A percentile compares a stretch with the other conserved stretches of the same genome.
phyloP scores from a whole-genome alignment of 2,888 invertebrate species.

The Stegana nigrithorax region DNA sequence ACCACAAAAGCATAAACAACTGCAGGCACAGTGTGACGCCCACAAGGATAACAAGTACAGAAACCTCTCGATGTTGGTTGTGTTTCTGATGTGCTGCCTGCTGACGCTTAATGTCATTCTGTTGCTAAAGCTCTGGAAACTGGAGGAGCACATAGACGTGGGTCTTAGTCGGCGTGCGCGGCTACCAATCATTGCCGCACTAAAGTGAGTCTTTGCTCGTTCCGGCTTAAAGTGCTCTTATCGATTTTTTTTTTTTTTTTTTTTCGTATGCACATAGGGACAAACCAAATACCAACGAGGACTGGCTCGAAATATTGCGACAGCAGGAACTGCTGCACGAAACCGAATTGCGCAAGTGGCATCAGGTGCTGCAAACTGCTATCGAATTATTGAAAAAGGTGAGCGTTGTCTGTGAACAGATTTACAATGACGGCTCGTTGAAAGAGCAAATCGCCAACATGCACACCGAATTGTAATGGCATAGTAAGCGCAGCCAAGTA shows the following conservation, averaged over 20 bases:
- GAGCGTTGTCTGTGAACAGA: conserved; percentile 68
- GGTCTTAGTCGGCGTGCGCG: conserved; percentile 61
- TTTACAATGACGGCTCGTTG: conserved; percentile 61
- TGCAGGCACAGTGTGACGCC: conserved; percentile 15
- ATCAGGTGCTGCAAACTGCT: conserved; percentile 78
- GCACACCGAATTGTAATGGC: conserved; percentile 51
- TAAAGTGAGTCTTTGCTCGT: conserved; percentile 53
- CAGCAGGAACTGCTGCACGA: conserved; percentile 85
- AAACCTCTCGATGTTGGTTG: conserved; percentile 69
- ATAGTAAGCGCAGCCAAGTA: too few species aligned
- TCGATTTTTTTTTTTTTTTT: conserved; percentile 26
- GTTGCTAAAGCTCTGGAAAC: conserved; percentile 84
- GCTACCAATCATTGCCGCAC: conserved; percentile 59
- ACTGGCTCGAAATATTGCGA: conserved; percentile 84
- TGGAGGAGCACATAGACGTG: conserved; percentile 72
- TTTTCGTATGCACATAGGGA: conserved; percentile 69
- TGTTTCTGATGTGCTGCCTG: conserved; percentile 73
- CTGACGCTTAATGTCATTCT: conserved; percentile 82
- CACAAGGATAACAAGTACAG: too few species aligned
- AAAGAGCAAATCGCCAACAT: conserved; percentile 61
- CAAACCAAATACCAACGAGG: conserved; percentile 80
- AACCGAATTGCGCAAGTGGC: conserved; percentile 86
- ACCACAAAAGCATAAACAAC: conserved; percentile 23
- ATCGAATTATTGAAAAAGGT: conserved; percentile 81
- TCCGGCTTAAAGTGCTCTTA: conserved; percentile 7